Conservation (phyloP, 2,888 invertebrate species). For the Erebia palarica region DNA sequence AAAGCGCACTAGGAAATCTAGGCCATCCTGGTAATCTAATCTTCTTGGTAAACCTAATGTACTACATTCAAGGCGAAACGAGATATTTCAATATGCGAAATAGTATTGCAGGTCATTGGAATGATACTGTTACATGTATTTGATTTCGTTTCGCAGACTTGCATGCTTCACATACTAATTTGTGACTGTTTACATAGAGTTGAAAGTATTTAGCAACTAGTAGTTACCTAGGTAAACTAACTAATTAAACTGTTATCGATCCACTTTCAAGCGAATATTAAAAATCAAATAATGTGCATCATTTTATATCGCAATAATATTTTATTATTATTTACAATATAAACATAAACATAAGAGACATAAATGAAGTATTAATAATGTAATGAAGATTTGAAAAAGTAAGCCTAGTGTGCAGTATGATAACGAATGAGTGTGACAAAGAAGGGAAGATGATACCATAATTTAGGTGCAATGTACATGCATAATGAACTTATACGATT, state of each 20-base stretch:
- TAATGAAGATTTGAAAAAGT: not conserved
- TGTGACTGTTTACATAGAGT: not conserved
- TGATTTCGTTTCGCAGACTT: constrained; percentile 23
- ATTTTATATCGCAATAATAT: too few relatives aligned
- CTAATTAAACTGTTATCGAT: not conserved
- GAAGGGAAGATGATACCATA: constrained; percentile 27
- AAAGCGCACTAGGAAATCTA: constrained; percentile 8
- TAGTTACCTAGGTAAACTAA: not conserved
- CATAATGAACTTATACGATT: constrained; percentile 47
- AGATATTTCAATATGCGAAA: constrained; percentile 29
- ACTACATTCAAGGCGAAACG: constrained; percentile 24
- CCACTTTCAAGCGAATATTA: too few relatives aligned
- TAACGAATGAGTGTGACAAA: constrained; percentile 19
- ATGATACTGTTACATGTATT: constrained; percentile 28
- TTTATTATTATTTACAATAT: too few relatives aligned
- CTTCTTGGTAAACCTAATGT: constrained; percentile 20
- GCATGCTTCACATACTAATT: constrained; percentile 25
- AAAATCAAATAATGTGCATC: too few relatives aligned
- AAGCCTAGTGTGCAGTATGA: not conserved
- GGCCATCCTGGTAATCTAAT: not conserved
- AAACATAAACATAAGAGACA: too few relatives aligned
- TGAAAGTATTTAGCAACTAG: not conserved
- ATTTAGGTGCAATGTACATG: constrained; percentile 35
- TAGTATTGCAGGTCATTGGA: constrained; percentile 27
- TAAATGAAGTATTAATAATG: not conserved